phyloP scores from a whole-genome alignment of 2,888 invertebrate species.

The Polietes domitor region DNA sequence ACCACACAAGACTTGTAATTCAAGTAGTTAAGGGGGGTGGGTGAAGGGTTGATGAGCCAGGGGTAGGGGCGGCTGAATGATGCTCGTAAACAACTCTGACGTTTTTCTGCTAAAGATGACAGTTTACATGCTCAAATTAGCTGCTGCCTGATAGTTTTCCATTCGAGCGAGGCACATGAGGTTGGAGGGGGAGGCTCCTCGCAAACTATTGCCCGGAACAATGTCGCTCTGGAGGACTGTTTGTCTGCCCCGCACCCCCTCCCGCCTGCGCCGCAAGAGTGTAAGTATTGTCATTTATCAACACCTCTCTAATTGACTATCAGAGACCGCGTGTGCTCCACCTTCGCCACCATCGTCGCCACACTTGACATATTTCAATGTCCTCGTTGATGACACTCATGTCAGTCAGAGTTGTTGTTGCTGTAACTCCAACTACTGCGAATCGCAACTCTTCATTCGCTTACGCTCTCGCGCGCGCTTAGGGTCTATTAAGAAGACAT shows the following conservation, averaged over 20 bases:
- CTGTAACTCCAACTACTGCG: slow-evolving; percentile 24
- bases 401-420: slow-evolving; percentile 1
- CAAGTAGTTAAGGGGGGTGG: background rate
- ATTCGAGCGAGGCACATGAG: background rate
- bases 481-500: slow-evolving; percentile 13
- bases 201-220: background rate
- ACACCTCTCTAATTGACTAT: slow-evolving; percentile 33
- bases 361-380: slow-evolving; percentile 41
- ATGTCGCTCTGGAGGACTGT: background rate
- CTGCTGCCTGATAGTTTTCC: background rate
- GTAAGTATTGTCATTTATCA: slow-evolving; percentile 24
- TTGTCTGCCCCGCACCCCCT: background rate
- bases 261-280: background rate
- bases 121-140: background rate
- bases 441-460: background rate
- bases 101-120: background rate
- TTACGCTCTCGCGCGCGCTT: background rate
- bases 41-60: background rate
- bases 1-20: slow-evolving; percentile 34
- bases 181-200: background rate
- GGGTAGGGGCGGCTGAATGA: background rate
- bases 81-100: no score
- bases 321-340: background rate
- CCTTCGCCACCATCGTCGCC: background rate
- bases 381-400: slow-evolving; percentile 18